Percentiles rank a stretch among this genome's conserved stretches.
phyloP scores from a whole-genome alignment of 2,113 vertebrate genomes.

The Apus apus region DNA sequence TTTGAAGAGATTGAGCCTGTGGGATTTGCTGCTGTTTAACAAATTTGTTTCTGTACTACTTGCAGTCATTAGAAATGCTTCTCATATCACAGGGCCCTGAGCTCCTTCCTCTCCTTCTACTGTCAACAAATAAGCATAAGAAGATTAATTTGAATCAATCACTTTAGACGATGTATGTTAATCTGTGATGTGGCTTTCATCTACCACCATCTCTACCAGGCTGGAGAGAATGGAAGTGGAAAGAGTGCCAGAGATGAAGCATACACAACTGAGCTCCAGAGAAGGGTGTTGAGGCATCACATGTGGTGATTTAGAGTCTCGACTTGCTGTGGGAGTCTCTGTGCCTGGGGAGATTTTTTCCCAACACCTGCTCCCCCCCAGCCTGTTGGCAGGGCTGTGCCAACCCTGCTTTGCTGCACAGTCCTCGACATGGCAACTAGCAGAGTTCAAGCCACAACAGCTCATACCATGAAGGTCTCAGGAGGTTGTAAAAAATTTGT shows the following conservation, averaged over 20 bases:
- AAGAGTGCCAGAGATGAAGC: background rate
- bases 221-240: background rate
- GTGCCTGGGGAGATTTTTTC: background rate
- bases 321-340: background rate
- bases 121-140: background rate
- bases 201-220: background rate
- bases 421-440: rapidly evolving
- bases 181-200: background rate
- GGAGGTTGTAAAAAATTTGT: background rate
- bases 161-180: background rate
- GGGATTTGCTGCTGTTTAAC: background rate
- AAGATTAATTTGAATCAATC: background rate
- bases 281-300: background rate
- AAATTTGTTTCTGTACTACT: background rate
- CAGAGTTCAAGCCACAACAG: background rate
- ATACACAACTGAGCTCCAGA: background rate
- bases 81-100: background rate
- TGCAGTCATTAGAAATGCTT: background rate
- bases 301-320: background rate
- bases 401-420: background rate
- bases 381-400: background rate
- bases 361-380: background rate
- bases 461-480: background rate
- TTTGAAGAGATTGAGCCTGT: background rate
- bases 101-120: background rate